Evolutionary conservation across 2,113 vertebrate species (phyloP).

Genomic region (Toxotes jaculatrix): DNA sequence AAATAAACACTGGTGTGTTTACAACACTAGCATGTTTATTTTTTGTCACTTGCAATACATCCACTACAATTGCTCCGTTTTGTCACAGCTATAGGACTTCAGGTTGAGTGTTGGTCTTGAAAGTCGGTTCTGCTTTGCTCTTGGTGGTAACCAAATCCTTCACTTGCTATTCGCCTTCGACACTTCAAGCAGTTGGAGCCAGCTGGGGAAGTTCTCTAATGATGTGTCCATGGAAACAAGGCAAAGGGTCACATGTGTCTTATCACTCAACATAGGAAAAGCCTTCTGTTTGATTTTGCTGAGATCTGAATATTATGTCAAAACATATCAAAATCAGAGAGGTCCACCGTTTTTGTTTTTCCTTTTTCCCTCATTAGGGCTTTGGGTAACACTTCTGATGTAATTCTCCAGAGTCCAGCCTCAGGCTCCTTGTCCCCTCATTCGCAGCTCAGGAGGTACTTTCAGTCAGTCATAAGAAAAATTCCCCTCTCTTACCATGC

Average conservation of each 20-base stretch:
- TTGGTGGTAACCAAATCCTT: slow-evolving; percentile 55
- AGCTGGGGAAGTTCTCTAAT: slow-evolving; percentile 79
- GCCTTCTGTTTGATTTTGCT: slow-evolving; percentile 54
- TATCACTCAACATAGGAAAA: slow-evolving; percentile 62
- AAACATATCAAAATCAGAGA: slow-evolving; percentile 41
- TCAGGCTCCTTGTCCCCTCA: background rate
- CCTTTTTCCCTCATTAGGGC: slow-evolving; percentile 5
- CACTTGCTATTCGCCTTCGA: slow-evolving; percentile 65
- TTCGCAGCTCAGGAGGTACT: slow-evolving; percentile 17
- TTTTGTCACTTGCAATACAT: background rate
- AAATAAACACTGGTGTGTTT: background rate
- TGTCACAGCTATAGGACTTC: background rate
- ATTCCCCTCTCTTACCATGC: background rate
- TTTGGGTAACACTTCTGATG: slow-evolving; percentile 6
- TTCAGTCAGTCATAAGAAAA: slow-evolving; percentile 2
- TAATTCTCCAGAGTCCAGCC: background rate
- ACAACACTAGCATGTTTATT: no score
- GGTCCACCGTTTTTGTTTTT: background rate
- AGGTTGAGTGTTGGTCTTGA: background rate
- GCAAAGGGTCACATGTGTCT: slow-evolving; percentile 75
- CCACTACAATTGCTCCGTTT: no score
- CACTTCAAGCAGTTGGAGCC: slow-evolving; percentile 67
- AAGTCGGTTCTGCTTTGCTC: slow-evolving; percentile 10
- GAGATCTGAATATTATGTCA: slow-evolving; percentile 52
- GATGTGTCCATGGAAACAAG: slow-evolving; percentile 85